A percentile compares a stretch with the other conserved stretches of the same genome.
Evolutionary conservation across 1,140 invertebrate genomes (phyloP).

Genomic region (Sipha flava): DNA sequence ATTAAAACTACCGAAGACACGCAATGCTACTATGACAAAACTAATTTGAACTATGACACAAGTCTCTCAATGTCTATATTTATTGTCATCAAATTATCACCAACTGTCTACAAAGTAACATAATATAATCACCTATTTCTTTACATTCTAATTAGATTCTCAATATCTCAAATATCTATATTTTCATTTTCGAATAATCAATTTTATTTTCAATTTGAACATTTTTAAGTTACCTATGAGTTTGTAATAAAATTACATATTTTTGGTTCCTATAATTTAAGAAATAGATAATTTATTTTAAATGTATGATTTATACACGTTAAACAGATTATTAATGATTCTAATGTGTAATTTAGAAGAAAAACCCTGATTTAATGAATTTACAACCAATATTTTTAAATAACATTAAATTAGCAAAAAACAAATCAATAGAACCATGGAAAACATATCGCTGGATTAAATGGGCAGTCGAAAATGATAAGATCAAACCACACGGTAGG

Average conservation of each 20-base stretch:
- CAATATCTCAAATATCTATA: too few species aligned
- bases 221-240: too few species aligned
- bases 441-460: neutral
- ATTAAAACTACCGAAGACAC: neutral
- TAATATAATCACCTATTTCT: neutral
- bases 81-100: neutral
- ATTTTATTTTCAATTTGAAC: too few species aligned
- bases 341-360: neutral
- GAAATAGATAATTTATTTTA: too few species aligned
- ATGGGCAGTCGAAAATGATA: constrained; percentile 4
- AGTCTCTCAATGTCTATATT: neutral
- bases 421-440: neutral
- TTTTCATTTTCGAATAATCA: too few species aligned
- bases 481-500: neutral
- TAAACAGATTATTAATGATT: too few species aligned
- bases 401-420: neutral
- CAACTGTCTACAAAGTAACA: neutral
- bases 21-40: neutral
- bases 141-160: too few species aligned
- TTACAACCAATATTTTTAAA: neutral
- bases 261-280: too few species aligned
- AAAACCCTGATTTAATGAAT: neutral
- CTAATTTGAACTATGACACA: neutral
- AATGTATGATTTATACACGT: too few species aligned
- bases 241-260: too few species aligned